These are phyloP conservation scores for Lasius platythorax DNA, from an alignment of 2,888 invertebrate genomes.

Conservation along the genomic window DNA sequence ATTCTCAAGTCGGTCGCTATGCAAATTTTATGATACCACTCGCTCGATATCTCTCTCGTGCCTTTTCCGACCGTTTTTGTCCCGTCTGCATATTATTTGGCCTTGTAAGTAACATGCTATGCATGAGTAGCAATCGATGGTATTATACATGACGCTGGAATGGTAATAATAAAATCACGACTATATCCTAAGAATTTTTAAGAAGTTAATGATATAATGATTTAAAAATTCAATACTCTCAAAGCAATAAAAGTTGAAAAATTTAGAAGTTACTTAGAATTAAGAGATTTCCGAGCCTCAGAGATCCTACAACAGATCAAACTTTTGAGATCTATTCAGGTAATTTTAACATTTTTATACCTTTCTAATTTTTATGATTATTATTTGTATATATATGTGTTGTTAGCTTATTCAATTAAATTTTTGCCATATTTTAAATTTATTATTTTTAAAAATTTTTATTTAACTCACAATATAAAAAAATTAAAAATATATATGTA, in stretches of 20 bases:
- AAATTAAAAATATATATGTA: not conserved
- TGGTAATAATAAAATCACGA: not conserved
- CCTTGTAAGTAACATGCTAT: conserved; percentile 28
- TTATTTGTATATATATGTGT: not conserved
- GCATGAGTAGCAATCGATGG: not conserved
- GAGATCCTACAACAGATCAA: not conserved
- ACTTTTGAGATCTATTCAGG: not conserved
- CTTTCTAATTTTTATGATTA: not conserved
- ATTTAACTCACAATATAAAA: not conserved
- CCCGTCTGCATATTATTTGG: conserved; percentile 15
- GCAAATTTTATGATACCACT: conserved; percentile 79
- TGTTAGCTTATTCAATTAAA: not conserved
- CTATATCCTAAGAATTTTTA: not conserved
- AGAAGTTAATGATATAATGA: not conserved
- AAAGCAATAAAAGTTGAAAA: not conserved
- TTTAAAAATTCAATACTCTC: not conserved
- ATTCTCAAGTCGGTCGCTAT: conserved; percentile 78
- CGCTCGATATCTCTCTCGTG: conserved; percentile 38
- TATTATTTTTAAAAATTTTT: not conserved
- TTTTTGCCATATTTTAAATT: not conserved
- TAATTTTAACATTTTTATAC: not conserved
- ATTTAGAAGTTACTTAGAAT: not conserved
- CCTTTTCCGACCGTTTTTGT: conserved; percentile 14
- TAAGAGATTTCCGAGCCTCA: not conserved
- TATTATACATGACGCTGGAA: not conserved